These are phyloP conservation scores for Drosophila equinoxialis DNA, from an alignment of 1,140 invertebrate species.

Conservation along the genomic window DNA sequence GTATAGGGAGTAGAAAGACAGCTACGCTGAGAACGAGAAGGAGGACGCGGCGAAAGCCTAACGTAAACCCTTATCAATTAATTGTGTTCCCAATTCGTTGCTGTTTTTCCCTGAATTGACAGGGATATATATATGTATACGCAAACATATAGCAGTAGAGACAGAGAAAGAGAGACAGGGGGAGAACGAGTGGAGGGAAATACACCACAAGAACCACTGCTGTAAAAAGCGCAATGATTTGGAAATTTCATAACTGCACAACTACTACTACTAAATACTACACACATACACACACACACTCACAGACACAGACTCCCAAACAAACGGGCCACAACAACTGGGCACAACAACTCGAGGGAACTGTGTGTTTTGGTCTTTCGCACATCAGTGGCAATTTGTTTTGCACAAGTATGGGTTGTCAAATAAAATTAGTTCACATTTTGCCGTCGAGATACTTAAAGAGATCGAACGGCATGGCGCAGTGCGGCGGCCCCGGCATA, in stretches of 20 bases:
- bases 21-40: too few relatives aligned
- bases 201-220: constrained; percentile 20
- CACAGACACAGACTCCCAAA: constrained; percentile 25
- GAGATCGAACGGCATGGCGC: constrained; percentile 27
- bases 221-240: constrained; percentile 77
- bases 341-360: constrained; percentile 17
- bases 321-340: constrained; percentile 40
- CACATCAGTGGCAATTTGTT: constrained; percentile 83
- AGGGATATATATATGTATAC: constrained; percentile 43
- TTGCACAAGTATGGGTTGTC: constrained; percentile 83
- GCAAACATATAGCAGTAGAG: not conserved
- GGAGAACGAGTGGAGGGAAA: not conserved
- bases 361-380: constrained; percentile 75
- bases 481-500: not conserved
- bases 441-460: constrained; percentile 58
- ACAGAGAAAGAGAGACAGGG: constrained; percentile 8
- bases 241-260: constrained; percentile 79
- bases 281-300: constrained; percentile 17
- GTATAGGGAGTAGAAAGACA: too few relatives aligned
- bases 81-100: not conserved
- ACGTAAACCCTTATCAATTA: constrained; percentile 2
- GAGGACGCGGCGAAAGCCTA: too few relatives aligned
- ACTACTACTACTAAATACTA: constrained; percentile 1
- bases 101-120: constrained; percentile 61
- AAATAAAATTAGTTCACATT: constrained; percentile 82